A percentile compares a stretch with the other conserved stretches of the same genome.
Evolutionary conservation across 2,888 invertebrate genomes (phyloP).

Genomic region (Spisula solida): DNA sequence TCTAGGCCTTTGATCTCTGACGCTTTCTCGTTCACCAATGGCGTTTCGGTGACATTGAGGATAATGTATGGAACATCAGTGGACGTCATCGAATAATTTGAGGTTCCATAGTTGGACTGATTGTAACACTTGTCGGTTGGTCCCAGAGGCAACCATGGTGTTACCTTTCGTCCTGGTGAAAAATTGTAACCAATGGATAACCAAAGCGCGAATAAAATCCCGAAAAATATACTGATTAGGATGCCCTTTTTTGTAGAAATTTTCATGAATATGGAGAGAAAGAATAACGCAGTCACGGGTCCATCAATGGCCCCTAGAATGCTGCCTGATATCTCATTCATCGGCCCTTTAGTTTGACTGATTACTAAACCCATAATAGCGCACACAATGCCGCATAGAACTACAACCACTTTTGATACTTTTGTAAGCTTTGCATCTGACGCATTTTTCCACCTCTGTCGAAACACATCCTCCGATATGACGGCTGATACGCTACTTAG

Average conservation of each 20-base stretch:
- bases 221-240: constrained; percentile 63
- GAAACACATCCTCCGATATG: constrained; percentile 48
- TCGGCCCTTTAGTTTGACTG: constrained; percentile 55
- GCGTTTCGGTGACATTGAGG: neutral
- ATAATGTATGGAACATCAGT: no score
- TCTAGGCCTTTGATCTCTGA: neutral
- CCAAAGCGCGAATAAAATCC: constrained; percentile 68
- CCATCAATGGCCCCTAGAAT: constrained; percentile 55
- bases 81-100: neutral
- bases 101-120: neutral
- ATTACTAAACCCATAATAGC: constrained; percentile 57
- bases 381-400: constrained; percentile 47
- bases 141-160: constrained; percentile 72
- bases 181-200: constrained; percentile 71
- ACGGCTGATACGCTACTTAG: constrained; percentile 57
- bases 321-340: constrained; percentile 54
- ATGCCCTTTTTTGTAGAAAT: constrained; percentile 67
- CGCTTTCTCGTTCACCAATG: neutral
- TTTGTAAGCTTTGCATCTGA: constrained; percentile 47
- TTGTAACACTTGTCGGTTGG: constrained; percentile 72
- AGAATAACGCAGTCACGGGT: constrained; percentile 49
- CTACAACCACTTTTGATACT: constrained; percentile 55
- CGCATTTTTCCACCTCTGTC: constrained; percentile 35
- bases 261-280: constrained; percentile 52
- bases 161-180: constrained; percentile 58